Evolutionary conservation across 2,888 invertebrate species (phyloP).

Genomic region (Mylabris sibirica): DNA sequence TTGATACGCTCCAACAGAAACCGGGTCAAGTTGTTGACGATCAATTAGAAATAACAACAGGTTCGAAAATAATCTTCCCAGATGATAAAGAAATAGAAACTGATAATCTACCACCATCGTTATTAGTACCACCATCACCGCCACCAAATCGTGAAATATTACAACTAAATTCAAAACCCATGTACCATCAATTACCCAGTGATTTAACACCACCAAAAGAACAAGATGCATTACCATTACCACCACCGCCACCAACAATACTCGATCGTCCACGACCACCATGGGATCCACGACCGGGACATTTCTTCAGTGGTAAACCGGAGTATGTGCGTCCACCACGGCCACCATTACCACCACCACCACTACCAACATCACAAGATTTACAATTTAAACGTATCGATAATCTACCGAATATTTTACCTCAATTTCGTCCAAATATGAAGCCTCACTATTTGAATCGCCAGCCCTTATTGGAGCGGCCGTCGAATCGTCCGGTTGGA

Average conservation of each 20-base stretch:
- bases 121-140: conserved; percentile 37
- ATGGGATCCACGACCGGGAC: conserved; percentile 62
- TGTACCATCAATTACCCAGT: conserved; percentile 61
- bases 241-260: conserved; percentile 33
- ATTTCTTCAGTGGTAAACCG: conserved; percentile 59
- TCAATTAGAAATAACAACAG: conserved; percentile 48
- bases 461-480: conserved; percentile 59
- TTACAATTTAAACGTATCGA: conserved; percentile 59
- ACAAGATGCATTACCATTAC: conserved; percentile 40
- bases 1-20: conserved; percentile 52
- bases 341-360: conserved; percentile 43
- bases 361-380: conserved; percentile 35
- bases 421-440: conserved; percentile 75
- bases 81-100: conserved; percentile 44
- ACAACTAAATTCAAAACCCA: conserved; percentile 58
- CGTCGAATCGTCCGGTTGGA: conserved; percentile 59
- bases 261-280: conserved; percentile 59
- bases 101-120: conserved; percentile 37
- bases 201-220: conserved; percentile 62
- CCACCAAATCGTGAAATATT: conserved; percentile 53
- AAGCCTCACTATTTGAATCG: conserved; percentile 58
- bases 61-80: conserved; percentile 57
- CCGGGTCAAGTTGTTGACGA: conserved; percentile 60
- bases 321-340: conserved; percentile 59
- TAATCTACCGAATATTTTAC: conserved; percentile 71